Conservation (phyloP, 2,797 vertebrate species). For the Aldrovandia affinis region DNA sequence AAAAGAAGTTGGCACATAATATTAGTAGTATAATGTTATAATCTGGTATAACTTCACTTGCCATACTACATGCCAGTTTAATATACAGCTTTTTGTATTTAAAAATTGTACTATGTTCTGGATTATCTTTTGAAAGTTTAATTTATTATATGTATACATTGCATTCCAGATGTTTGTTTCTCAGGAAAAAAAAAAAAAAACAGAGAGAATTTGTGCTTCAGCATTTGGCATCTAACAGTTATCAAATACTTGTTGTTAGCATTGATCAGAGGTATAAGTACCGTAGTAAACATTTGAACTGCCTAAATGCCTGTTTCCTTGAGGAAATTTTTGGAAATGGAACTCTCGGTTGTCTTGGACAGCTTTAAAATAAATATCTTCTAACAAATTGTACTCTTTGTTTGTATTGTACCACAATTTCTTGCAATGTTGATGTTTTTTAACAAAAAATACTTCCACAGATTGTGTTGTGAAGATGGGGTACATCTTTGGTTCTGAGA, state of each 20-base stretch:
- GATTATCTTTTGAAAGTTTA: slow-evolving; percentile 71
- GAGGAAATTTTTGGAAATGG: slow-evolving; percentile 45
- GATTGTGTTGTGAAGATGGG: not conserved
- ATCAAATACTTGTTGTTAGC: slow-evolving; percentile 38
- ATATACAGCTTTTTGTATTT: slow-evolving; percentile 54
- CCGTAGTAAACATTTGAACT: slow-evolving; percentile 49
- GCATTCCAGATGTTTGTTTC: slow-evolving; percentile 88
- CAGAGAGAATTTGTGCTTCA: slow-evolving; percentile 49
- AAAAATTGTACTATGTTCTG: slow-evolving; percentile 59
- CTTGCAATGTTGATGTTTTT: not conserved
- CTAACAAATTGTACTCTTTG: slow-evolving; percentile 47
- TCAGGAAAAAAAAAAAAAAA: slow-evolving; percentile 84
- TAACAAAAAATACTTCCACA: not conserved
- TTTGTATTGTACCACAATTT: not conserved
- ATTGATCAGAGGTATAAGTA: slow-evolving; percentile 31
- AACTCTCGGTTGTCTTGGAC: slow-evolving; percentile 51
- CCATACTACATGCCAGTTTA: slow-evolving; percentile 48
- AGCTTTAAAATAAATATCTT: slow-evolving; percentile 72
- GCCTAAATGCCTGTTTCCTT: slow-evolving; percentile 53
- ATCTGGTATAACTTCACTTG: slow-evolving; percentile 38
- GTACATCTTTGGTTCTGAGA: too few relatives aligned
- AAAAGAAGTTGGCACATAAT: slow-evolving; percentile 26
- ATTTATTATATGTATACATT: slow-evolving; percentile 83
- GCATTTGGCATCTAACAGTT: slow-evolving; percentile 59
- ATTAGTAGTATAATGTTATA: slow-evolving; percentile 58